Conservation (phyloP, 2,113 vertebrate genomes). For the Lagenorhynchus albirostris region DNA sequence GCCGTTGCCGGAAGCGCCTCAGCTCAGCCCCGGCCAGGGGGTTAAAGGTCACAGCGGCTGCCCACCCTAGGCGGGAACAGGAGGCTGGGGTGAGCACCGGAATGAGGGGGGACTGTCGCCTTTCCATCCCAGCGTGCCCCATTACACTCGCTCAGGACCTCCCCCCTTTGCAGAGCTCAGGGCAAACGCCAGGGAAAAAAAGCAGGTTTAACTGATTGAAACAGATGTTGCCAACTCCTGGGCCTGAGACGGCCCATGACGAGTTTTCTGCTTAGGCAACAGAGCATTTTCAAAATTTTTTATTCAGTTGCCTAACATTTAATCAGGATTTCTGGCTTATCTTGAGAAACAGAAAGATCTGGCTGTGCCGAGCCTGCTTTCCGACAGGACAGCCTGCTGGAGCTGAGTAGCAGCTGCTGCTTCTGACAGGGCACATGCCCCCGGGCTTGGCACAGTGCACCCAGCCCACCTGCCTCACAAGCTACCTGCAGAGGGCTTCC, state of each 20-base stretch:
- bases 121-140: not conserved
- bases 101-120: not conserved
- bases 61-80: slow-evolving; percentile 86
- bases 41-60: slow-evolving; percentile 89
- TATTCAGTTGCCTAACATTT: not conserved
- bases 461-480: not conserved
- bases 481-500: not conserved
- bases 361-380: not conserved
- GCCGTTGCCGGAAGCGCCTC: slow-evolving; percentile 84
- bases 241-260: not conserved
- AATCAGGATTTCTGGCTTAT: not conserved
- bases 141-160: not conserved
- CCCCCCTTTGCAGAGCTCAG: not conserved
- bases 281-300: not conserved
- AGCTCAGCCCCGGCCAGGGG: slow-evolving; percentile 84
- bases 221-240: not conserved
- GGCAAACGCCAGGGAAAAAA: not conserved
- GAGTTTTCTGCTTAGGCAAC: not conserved
- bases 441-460: not conserved
- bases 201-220: not conserved
- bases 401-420: not conserved
- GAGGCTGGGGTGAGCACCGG: not conserved
- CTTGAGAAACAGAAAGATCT: not conserved
- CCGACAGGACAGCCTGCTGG: not conserved
- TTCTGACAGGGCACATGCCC: not conserved